Evolutionary conservation across 2,888 invertebrate species (phyloP).

Genomic region (Noctua pronuba): DNA sequence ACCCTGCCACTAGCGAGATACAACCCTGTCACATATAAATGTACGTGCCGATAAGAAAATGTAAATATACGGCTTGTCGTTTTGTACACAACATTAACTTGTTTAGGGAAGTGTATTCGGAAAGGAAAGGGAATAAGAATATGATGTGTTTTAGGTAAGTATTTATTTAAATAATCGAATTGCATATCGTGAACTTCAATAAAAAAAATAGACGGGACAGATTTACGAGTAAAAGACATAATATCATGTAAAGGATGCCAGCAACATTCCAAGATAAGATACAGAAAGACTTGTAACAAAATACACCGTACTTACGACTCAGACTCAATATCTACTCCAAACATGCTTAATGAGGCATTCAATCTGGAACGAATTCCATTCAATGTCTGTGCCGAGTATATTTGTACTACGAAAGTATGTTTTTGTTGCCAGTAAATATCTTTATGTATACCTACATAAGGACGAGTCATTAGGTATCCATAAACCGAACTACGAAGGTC

Average conservation of each 20-base stretch:
- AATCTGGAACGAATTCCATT: conserved; percentile 39
- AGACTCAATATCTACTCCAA: conserved; percentile 39
- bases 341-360: conserved; percentile 49
- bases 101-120: conserved; percentile 21
- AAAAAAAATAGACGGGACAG: background rate
- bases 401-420: conserved; percentile 27
- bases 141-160: background rate
- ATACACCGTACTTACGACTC: conserved; percentile 7
- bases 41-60: conserved; percentile 79
- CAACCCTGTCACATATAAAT: conserved; percentile 77
- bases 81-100: conserved; percentile 55
- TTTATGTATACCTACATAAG: conserved; percentile 14
- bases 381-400: conserved; percentile 30
- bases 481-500: conserved; percentile 62
- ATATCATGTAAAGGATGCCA: background rate
- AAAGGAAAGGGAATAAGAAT: background rate
- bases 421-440: conserved; percentile 34
- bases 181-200: background rate
- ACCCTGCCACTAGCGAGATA: conserved; percentile 64
- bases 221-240: background rate
- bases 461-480: conserved; percentile 67
- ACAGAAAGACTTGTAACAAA: conserved; percentile 24
- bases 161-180: background rate
- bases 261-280: conserved; percentile 13
- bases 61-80: conserved; percentile 70